A percentile compares a stretch with the other conserved stretches of the same genome.
These are phyloP conservation scores for Empis stercorea DNA, from an alignment of 2,888 invertebrate species.

Conservation along the genomic window DNA sequence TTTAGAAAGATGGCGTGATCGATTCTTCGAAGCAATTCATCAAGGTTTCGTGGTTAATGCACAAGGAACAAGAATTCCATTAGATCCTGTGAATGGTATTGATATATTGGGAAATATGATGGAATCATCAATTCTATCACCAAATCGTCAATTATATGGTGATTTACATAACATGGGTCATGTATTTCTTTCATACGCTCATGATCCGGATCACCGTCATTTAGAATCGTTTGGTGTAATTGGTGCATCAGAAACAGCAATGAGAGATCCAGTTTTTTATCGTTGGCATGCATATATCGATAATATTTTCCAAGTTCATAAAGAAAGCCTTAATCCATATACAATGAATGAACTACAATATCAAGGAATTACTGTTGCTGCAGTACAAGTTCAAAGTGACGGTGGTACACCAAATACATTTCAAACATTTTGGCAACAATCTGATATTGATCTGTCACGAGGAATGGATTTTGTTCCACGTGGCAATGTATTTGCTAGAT, in stretches of 20 bases:
- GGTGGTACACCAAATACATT: slow-evolving; percentile 45
- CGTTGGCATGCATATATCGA: slow-evolving; percentile 73
- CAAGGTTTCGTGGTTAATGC: slow-evolving; percentile 44
- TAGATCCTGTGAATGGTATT: slow-evolving; percentile 59
- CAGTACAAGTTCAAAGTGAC: slow-evolving; percentile 40
- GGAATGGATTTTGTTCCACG: slow-evolving; percentile 73
- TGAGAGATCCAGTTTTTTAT: slow-evolving; percentile 79
- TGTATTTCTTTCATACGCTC: slow-evolving; percentile 59
- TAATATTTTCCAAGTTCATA: slow-evolving; percentile 62
- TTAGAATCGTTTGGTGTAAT: slow-evolving; percentile 71
- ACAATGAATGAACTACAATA: slow-evolving; percentile 28
- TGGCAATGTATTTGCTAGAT: slow-evolving; percentile 53
- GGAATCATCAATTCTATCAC: slow-evolving; percentile 58
- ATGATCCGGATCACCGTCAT: slow-evolving; percentile 61
- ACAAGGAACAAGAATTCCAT: slow-evolving; percentile 40
- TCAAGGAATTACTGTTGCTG: slow-evolving; percentile 44
- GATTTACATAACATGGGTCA: slow-evolving; percentile 76
- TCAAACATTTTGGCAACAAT: slow-evolving; percentile 66
- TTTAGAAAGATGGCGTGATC: slow-evolving; percentile 62
- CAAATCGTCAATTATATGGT: slow-evolving; percentile 59
- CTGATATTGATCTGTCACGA: slow-evolving; percentile 60
- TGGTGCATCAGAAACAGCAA: slow-evolving; percentile 72
- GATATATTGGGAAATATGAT: slow-evolving; percentile 68
- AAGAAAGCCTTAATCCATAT: slow-evolving; percentile 56
- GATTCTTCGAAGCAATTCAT: slow-evolving; percentile 58